Conservation (phyloP, 2,888 invertebrate genomes). For the Mythimna lalbum region DNA sequence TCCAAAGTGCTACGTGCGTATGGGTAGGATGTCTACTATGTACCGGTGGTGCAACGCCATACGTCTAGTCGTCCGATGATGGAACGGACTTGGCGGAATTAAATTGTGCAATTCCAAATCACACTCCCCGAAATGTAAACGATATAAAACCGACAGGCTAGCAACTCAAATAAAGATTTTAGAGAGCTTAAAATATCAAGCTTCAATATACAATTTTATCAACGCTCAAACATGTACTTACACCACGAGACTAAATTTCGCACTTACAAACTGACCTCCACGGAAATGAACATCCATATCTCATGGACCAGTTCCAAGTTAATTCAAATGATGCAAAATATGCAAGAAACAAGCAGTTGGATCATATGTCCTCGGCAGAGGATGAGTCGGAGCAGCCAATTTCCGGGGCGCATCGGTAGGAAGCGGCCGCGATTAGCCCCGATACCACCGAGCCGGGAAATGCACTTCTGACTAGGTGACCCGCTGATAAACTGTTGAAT, state of each 20-base stretch:
- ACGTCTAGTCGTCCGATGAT: no score
- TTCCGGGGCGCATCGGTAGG: conserved; percentile 74
- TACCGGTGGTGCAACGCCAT: no score
- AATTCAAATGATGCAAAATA: conserved; percentile 52
- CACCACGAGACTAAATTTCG: neutral
- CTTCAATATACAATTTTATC: no score
- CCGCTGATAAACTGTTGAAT: conserved; percentile 59
- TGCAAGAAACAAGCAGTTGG: conserved; percentile 65
- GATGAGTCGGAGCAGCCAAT: conserved; percentile 75
- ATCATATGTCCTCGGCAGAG: conserved; percentile 63
- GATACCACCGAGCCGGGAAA: conserved; percentile 59
- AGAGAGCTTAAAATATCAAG: no score
- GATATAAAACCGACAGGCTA: no score
- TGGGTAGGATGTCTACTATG: no score
- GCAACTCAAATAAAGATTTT: no score
- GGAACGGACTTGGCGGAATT: no score
- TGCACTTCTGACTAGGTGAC: conserved; percentile 53
- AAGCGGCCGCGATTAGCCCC: conserved; percentile 68
- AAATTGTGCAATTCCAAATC: no score
- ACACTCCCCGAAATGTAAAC: no score
- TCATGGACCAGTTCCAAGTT: conserved; percentile 31
- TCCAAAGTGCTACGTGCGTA: no score
- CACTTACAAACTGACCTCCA: neutral
- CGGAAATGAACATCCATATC: conserved; percentile 45
- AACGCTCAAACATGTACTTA: neutral